Conservation (phyloP, 2,797 vertebrate species). For the Cynopterus sphinx region DNA sequence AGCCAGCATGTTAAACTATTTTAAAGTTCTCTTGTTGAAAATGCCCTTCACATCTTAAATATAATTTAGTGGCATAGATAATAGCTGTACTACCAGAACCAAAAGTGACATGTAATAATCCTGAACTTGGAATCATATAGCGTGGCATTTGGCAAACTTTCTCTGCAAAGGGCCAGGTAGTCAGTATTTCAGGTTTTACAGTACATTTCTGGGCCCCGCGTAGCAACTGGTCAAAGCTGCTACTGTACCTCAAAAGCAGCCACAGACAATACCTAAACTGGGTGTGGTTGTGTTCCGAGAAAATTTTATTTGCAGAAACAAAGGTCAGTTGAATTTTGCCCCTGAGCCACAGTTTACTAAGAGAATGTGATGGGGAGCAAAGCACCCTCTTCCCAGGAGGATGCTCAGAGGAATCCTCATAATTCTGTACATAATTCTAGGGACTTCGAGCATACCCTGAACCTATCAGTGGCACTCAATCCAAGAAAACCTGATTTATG, state of each 20-base stretch:
- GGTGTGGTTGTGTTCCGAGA: neutral
- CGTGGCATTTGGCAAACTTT: neutral
- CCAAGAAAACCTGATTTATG: neutral
- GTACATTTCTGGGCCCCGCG: neutral
- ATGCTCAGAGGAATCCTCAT: neutral
- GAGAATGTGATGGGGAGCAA: neutral
- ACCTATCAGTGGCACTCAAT: neutral
- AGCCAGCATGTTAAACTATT: neutral
- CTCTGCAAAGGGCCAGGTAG: neutral
- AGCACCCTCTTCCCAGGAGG: neutral
- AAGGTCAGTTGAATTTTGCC: neutral
- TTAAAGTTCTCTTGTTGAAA: slow-evolving; percentile 6
- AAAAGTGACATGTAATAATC: slow-evolving; percentile 40
- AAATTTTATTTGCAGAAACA: neutral
- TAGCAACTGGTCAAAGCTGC: neutral
- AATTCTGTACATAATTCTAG: neutral
- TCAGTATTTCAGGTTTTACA: slow-evolving; percentile 31
- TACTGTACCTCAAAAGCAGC: neutral
- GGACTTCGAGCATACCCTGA: neutral
- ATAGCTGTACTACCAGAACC: neutral
- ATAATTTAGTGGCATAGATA: slow-evolving; percentile 23
- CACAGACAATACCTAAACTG: neutral
- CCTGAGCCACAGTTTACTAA: neutral
- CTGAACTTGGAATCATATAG: slow-evolving; percentile 30
- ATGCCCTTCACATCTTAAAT: slow-evolving; percentile 24